Conservation (phyloP, 2,113 vertebrate species). For the Nycticebus coucang region DNA sequence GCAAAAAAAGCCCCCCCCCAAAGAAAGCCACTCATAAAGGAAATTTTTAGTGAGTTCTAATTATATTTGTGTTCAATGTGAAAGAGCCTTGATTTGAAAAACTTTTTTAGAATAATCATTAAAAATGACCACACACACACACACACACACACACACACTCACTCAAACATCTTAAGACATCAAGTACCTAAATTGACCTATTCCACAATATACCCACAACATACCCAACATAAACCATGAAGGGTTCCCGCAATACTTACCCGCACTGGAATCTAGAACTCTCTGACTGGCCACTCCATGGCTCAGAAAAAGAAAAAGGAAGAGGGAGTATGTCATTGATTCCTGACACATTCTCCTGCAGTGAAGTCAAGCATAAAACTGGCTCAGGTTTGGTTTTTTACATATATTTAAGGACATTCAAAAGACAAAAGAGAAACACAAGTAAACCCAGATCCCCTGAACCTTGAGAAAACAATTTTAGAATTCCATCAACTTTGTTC, state of each 20-base stretch:
- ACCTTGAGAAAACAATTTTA: conserved; percentile 22
- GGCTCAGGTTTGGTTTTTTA: conserved; percentile 50
- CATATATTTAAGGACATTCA: conserved; percentile 67
- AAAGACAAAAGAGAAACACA: conserved; percentile 59
- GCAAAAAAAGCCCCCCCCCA: not conserved
- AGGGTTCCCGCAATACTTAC: conserved; percentile 79
- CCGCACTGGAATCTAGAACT: conserved; percentile 70
- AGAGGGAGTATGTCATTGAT: conserved; percentile 63
- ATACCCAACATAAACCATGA: no score
- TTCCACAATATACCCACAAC: not conserved
- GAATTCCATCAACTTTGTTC: not conserved
- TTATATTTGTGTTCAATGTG: not conserved
- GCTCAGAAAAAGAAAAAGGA: conserved; percentile 76
- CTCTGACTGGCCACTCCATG: conserved; percentile 2
- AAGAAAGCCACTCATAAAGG: not conserved
- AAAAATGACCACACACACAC: not conserved
- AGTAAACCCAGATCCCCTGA: conserved; percentile 47
- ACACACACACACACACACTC: not conserved
- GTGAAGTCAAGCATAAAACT: conserved; percentile 62
- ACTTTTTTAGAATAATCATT: not conserved
- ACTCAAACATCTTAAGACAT: not conserved
- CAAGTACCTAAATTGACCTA: not conserved
- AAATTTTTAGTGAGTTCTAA: conserved; percentile 30
- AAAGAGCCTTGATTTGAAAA: not conserved
- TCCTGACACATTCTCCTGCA: conserved; percentile 76